phyloP scores from a whole-genome alignment of 64 coral and sea anemone species.

The Montipora capricornis region DNA sequence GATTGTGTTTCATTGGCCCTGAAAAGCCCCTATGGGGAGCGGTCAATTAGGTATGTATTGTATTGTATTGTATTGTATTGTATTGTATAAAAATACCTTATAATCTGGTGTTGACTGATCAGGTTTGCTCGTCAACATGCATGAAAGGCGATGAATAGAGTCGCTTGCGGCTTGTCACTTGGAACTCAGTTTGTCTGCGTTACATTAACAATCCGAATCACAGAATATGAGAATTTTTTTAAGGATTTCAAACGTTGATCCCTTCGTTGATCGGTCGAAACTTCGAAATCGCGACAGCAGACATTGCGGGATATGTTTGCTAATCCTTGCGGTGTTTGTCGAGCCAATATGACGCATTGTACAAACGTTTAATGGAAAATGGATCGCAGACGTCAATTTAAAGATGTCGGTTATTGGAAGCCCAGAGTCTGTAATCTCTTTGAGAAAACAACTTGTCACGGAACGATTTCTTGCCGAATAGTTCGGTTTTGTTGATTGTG shows the following conservation, averaged over 20 bases:
- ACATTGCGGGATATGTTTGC: neutral
- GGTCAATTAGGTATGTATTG: no score
- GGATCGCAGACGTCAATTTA: neutral
- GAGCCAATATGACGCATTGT: neutral
- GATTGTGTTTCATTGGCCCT: no score
- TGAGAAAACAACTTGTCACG: conserved; percentile 42
- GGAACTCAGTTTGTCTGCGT: no score
- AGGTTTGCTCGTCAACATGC: neutral
- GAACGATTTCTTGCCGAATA: neutral
- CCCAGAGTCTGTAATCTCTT: conserved; percentile 13
- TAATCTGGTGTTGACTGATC: neutral
- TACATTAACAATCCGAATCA: neutral
- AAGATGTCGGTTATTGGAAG: neutral
- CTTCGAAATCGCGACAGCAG: neutral
- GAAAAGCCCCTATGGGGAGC: no score
- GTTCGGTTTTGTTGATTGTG: neutral
- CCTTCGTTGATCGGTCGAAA: neutral
- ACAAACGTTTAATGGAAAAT: neutral
- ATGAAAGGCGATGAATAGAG: neutral
- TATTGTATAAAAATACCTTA: no score
- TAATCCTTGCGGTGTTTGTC: conserved; percentile 32
- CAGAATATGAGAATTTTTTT: no score
- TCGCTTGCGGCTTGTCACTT: neutral
- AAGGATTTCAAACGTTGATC: neutral
- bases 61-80: no score